Evolutionary conservation across 2,888 invertebrate genomes (phyloP), one percentile per base, ranked within the genome.

Genomic region (Tethea ocularis): DNA sequence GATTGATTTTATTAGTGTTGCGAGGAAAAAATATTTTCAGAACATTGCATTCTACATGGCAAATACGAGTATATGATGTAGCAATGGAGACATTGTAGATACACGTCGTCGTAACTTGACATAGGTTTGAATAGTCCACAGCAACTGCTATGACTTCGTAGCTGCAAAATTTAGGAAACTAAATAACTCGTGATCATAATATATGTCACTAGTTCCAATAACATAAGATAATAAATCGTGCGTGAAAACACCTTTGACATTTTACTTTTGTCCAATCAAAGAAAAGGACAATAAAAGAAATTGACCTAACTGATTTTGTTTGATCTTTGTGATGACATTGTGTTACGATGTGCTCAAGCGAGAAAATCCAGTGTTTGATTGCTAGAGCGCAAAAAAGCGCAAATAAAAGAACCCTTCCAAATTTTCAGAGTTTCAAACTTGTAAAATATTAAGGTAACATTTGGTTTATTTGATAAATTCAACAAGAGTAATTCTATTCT

Each of bases 301-400:
- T 65, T 61, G 62, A 67, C 59, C 57, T 59, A 59, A 69, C 59
- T 66, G 54, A 60, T 24, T 62, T 54, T 36, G 13, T 71, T 71
- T 71, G 72, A 71, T 64, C 62, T 68, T 51, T 52, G 46, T 55
- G 52, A 59, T 60, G 61, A 20, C 54, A 20, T 54, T 54, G 54
- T 54, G 33, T 24, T 17, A 54, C 33, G 33, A 24, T 20, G 26
- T 53, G 22, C 33, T 54, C 29, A 7, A 52, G 52, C 52, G 52
- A 26, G 52, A 17, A 15, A 46, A 24, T 24, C 5, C 41, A 13
- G 33, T 54, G 33, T 54, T 54, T 54, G 54, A 54, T 54, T 54
- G 22, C 17, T 26, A 11, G 54, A 54, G 54, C 22, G 29, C 22
- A 33, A 54, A 54, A 13, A 33, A 54, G 29, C 22, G 54, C 7